Evolutionary conservation across 1,140 invertebrate species (phyloP), one percentile per base, ranked within the genome.

Genomic region (Brachionus paranguensis): DNA sequence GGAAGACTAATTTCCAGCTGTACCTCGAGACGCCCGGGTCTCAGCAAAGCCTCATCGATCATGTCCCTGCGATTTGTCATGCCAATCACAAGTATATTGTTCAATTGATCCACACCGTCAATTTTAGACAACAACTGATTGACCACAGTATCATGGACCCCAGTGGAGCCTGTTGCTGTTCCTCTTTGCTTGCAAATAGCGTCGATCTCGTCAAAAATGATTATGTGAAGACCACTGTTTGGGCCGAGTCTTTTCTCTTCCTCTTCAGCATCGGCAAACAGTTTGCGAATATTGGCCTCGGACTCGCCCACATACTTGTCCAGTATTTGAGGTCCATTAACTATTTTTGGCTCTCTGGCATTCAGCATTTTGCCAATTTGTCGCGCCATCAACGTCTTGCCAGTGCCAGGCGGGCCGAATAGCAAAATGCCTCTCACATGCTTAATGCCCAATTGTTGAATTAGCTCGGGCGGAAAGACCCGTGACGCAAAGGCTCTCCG

Each of bases 261-360:
- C 85, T 99, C 97, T 90, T 99, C 98, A 14, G 98, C 98, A 84
- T 99, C 97, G 86, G 96, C 97, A 90, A 99, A 99, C 47, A 99
- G 89, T 84, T 96, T 92, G 79, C 98, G 90, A 85, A 99, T 93
- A 89, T 99, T 99, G 10, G 97, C 96, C 91, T 99, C 98, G 78
- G 96, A 98, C 90, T 99, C 98, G 84, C 98, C 98, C n/a, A 99
- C 98, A 90, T 98, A 99, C 90, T 99, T 99, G 90, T 99, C 96
- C 85, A 99, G 91, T 88, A 99, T 97, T 88, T 99, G 96, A 0
- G 98, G 97, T n/a, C 97, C 98, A 89, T 99, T 99, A 0, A 99
- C 96, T 87, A 99, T 99, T 91, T 99, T 99, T 0, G 98, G 98
- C 88, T 99, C 97, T 27, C 96, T 91, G 0, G 97, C 95, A 90